Evolutionary conservation across 2,797 vertebrate genomes (phyloP), one percentile per base, ranked within the genome.

Genomic region (Trachurus trachurus): DNA sequence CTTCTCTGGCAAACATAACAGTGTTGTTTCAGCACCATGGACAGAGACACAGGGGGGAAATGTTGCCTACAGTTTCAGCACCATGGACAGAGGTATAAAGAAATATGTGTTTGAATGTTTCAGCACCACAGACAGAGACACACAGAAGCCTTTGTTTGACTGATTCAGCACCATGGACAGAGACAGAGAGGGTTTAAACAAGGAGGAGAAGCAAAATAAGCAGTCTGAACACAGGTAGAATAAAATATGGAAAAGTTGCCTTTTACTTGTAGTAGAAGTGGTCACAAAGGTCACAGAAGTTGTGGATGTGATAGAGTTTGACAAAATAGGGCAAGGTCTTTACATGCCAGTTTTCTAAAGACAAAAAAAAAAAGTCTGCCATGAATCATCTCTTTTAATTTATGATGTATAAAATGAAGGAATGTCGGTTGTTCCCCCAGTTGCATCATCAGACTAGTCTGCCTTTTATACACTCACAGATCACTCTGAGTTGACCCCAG

Each of bases 81-180:
- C 54, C 39, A 63, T 13, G 70, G 52, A 73, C 4, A 76, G 58
- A 29, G 45, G 49, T 3, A 34, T 6, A 50, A 31, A n/a, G 16
- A 52, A 4, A 19, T 3, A 42, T 47, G 13, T 5, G 10, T 42
- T 47, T 17, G 21, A 47, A 39, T 40, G 11, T 31, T 75, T 60
- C 53, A 65, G 53, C 0, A 65, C 57, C 42, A 66, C 9, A 66
- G 54, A 74, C 8, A 76, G 64, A 29, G 45, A 60, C 34, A 37
- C 34, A 37, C 7, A 7, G 8, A 37, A 37, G 9, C 1, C 34
- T 4, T 29, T 44, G 34, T 65, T 5, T 44, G 7, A 31, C 53
- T 19, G 42, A 37, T 56, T 66, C 34, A 42, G 21, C 9, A 21
- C 34, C 34, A 8, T 37, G 34, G 34, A 37, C 34, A 37, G 34